phyloP scores from a whole-genome alignment of 2,797 vertebrate genomes.

The Pseudochaenichthys georgianus region DNA sequence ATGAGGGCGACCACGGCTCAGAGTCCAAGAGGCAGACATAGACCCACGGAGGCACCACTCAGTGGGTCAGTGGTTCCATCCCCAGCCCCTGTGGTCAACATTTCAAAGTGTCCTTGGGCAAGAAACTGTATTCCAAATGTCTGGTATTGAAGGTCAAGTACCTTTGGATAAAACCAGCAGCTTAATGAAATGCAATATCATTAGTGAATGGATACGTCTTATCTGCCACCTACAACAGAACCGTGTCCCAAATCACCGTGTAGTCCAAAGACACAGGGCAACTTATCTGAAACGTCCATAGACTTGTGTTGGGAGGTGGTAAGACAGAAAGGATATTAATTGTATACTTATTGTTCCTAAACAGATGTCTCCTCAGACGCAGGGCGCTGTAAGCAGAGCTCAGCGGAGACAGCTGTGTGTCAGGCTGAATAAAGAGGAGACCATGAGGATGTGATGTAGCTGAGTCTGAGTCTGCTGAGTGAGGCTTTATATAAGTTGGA shows the following conservation, averaged over 20 bases:
- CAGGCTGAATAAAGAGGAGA: slow-evolving; percentile 24
- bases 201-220: neutral
- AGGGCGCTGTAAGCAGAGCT: no score
- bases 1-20: no score
- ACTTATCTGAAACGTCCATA: neutral
- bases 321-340: neutral
- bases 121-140: no score
- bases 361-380: slow-evolving; percentile 12
- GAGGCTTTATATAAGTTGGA: slow-evolving; percentile 31
- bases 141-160: no score
- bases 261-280: neutral
- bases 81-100: no score
- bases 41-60: no score
- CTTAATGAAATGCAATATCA: no score
- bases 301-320: neutral
- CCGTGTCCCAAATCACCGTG: neutral
- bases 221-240: neutral
- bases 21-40: no score
- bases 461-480: slow-evolving; percentile 27
- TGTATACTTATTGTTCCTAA: neutral
- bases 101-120: no score
- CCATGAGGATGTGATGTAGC: slow-evolving; percentile 13
- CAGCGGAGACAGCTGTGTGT: slow-evolving; percentile 17
- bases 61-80: no score
- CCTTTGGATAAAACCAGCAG: no score